Percentiles rank a stretch among this genome's conserved stretches.
These are phyloP conservation scores for Leucosticte australis DNA, from an alignment of 2,113 vertebrate genomes.

Conservation along the genomic window DNA sequence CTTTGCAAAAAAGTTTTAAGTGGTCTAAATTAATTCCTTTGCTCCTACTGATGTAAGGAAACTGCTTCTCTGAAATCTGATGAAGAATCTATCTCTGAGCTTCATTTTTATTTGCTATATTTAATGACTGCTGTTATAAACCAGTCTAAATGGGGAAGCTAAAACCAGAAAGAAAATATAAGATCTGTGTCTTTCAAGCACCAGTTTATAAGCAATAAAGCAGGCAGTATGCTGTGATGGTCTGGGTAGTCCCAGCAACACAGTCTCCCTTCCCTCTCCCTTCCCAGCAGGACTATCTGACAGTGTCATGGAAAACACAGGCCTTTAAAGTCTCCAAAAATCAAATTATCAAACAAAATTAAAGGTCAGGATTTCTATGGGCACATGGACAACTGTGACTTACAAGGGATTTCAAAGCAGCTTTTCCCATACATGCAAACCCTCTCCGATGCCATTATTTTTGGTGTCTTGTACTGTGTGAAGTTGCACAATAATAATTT, in stretches of 20 bases:
- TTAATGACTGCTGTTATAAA: not conserved
- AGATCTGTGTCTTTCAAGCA: not conserved
- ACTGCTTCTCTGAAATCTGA: not conserved
- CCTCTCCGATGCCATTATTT: fast-evolving
- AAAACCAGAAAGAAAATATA: not conserved
- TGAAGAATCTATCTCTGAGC: not conserved
- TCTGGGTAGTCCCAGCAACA: not conserved
- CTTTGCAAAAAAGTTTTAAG: not conserved
- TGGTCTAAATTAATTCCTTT: not conserved
- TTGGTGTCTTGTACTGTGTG: not conserved
- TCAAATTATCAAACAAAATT: not conserved
- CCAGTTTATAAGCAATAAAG: not conserved
- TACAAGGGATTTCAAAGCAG: not conserved
- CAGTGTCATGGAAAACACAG: not conserved
- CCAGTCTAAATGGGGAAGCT: not conserved
- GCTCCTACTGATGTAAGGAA: not conserved
- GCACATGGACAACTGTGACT: not conserved
- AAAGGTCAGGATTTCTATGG: not conserved
- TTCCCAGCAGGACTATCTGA: not conserved
- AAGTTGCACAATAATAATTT: not conserved
- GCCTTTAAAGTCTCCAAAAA: not conserved
- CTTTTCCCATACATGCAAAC: not conserved
- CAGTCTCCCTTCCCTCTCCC: not conserved
- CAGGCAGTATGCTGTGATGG: not conserved
- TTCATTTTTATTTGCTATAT: not conserved